Evolutionary conservation across 2,797 vertebrate species (phyloP), one percentile per base, ranked within the genome.

Genomic region (Nasua narica): DNA sequence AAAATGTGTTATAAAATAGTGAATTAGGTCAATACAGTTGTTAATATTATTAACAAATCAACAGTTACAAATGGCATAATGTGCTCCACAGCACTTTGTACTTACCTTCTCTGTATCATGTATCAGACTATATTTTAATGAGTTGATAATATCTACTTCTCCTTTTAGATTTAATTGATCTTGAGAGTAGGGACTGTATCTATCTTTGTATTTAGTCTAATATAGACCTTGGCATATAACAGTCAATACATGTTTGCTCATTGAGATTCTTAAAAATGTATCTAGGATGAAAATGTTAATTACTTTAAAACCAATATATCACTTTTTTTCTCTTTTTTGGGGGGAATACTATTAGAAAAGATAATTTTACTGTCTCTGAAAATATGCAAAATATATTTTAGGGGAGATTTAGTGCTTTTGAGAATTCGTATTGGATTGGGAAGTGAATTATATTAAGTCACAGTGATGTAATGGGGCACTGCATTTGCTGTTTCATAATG

Each of bases 21-120:
- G 25, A 92, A 81, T 86, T 96, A 74, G 32, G 87, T 19, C 32
- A 93, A 65, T 89, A 87, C 54, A 83, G 46, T 92, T 87, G 48
- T 13, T 93, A 58, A 83, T 92, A 84, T 84, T 92, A 82, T 91
- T 92, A 52, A 95, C 56, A 92, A 95, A 82, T 19, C 32, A 87
- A 29, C 25, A 93, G 48, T 70, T n/a, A 84, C 58, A 87, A 94
- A 84, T 86, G n/a, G 25, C 19, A 2, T 74, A 60, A 67, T 60
- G 7, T 95, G 58, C 37, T 10, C 29, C n/a, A 83, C 1, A 32
- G 29, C 5, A 54, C 27, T 93, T 88, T 62, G n/a, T 62, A 21
- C 13, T 76, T 87, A 52, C 37, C 35, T 90, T 96, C 94, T 46
- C 48, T 77, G 6, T 87, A 25, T 96, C 25, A 69, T 84, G 50